Evolutionary conservation across 2,888 invertebrate species (phyloP), one percentile per base, ranked within the genome.

Genomic region (Tinea trinotella): DNA sequence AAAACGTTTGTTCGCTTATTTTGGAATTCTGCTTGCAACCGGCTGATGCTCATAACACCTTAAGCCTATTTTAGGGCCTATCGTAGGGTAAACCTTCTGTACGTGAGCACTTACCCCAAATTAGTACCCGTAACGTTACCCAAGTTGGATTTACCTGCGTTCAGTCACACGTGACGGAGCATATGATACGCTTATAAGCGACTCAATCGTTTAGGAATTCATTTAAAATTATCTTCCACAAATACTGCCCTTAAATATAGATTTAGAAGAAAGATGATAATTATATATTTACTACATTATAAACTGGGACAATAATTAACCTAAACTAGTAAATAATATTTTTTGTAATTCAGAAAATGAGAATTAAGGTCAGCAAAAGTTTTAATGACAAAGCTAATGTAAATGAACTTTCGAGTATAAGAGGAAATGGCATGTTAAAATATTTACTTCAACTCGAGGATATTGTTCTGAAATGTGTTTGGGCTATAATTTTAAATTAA

Each of bases 31-130:
- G 4, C 1, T 2, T 40, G 2, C 6, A 40, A 40, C 13, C 15
- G 40, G 15, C n/a, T n/a, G 40, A 4, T n/a, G 7, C n/a, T 15
- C 15, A 15, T 40, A 40, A 40, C 40, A 40, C 40, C 40, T 68
- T 68, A 69, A 68, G 64, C 67, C 63, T 65, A 67, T 71, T 68
- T 67, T 61, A 58, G 61, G 18, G 50, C 9, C 19, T 50, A 50
- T 24, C 24, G 50, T 24, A 50, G 22, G 50, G 50, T 50, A 50
- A 24, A 50, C 63, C 65, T 64, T 63, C 58, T 63, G 62, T 61
- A 71, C 71, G 71, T 71, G 71, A 67, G 68, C 71, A 71, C 70
- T 71, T 71, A 67, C 61, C 61, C 60, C 60, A 68, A 69, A 69
- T 71, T 67, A 68, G 69, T 22, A 50, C 3, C 50, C 12, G 50